Conservation (phyloP, 1,140 invertebrate genomes). For the Musca vetustissima region DNA sequence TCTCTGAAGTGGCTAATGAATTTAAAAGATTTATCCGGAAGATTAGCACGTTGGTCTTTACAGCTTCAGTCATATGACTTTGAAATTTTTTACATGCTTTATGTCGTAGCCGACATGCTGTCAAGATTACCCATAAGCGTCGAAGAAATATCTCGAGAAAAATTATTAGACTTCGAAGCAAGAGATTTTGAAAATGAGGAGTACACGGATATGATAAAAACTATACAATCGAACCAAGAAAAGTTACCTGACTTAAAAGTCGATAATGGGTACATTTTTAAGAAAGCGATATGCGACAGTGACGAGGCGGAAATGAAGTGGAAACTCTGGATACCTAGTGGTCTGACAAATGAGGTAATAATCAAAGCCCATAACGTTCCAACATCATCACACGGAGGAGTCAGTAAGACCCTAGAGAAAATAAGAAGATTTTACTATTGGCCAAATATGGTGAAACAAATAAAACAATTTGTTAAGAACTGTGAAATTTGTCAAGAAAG, state of each 20-base stretch:
- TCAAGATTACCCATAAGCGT: not conserved
- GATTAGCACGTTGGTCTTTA: not conserved
- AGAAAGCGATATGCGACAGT: not conserved
- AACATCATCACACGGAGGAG: slow-evolving; percentile 4
- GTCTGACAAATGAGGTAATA: not conserved
- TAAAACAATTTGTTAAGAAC: not conserved
- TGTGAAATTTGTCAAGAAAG: slow-evolving; percentile 11
- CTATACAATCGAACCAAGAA: not conserved
- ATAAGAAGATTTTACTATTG: not conserved
- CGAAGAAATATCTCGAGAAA: not conserved
- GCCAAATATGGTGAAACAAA: not conserved
- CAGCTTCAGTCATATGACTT: not conserved
- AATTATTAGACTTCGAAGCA: not conserved
- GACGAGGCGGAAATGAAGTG: slow-evolving; percentile 4
- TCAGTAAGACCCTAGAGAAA: not conserved
- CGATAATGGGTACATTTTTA: slow-evolving; percentile 18
- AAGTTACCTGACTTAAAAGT: slow-evolving; percentile 27
- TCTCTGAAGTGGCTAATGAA: not conserved
- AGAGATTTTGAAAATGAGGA: not conserved
- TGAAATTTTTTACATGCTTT: not conserved
- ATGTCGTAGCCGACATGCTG: not conserved
- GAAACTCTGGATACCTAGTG: slow-evolving; percentile 25
- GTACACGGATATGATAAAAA: not conserved
- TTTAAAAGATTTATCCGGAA: not conserved
- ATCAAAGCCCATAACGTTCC: not conserved